Base-by-base conservation (phyloP, 2,888 invertebrate species). In the Dicyrtomina minuta region DNA sequence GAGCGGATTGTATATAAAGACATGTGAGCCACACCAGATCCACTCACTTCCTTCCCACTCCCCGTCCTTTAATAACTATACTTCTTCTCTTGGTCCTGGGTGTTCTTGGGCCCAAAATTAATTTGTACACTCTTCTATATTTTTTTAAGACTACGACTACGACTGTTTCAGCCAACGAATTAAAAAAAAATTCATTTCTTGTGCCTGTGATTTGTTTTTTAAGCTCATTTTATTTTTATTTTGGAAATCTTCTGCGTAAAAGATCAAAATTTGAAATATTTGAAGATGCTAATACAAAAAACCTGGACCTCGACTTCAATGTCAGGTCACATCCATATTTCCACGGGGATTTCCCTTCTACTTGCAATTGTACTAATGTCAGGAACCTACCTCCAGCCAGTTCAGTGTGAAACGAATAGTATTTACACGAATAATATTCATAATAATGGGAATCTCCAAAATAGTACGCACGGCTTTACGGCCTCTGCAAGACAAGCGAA, bases 401-500 rank as follows among this genome's bases (percentile, higher is more conserved):
- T 22, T 51, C 8, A 51, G 3, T 15, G 17, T 46, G 46, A 46
- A 46, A 46, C 46, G n/a, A 10, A 51, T 51, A 17, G 51, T 20
- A 8, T 51, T 51, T 12, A 46, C 17, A 4, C 8, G 10, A 15
- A 10, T 20, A 22, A 10, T 51, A 10, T 51, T 12, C 22, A 15
- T 51, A n/a, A 22, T 51, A 8, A 51, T 10, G 17, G 10, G 10
- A 51, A 10, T 20, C 15, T 4, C 22, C 27, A 24, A 27, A 24
- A 39, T 20, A 44, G 24, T 12, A 44, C 12, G 13, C 33, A 41
- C 22, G 44, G 20, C n/a, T 4, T 24, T 5, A 22, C 68, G 12
- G 61, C 61, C 26, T 68, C 68, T 27, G 39, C 72, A 8, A 62
- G 75, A 51, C 74, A 75, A 66, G 74, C 75, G n/a, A 70, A 74